Base-by-base conservation (phyloP, 2,888 invertebrate species). In the Oxyteleia sp. region DNA sequence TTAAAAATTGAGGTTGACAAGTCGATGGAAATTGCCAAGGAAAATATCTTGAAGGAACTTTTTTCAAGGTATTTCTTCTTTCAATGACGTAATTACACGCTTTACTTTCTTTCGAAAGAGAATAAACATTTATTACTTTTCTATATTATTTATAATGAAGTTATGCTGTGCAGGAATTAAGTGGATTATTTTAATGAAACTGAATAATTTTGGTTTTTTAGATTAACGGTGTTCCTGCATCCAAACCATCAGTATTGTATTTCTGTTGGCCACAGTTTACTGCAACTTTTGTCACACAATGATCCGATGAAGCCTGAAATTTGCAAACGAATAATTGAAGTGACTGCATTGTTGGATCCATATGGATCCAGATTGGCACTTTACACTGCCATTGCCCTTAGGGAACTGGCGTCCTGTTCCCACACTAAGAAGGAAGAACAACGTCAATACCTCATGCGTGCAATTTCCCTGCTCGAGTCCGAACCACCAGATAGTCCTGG, bases 211-310 rank as follows among this genome's bases (percentile, higher is more conserved):
- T n/a, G n/a, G n/a, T n/a, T n/a, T n/a, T 87, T 23, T n/a, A 93
- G 93, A 38, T 85, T 93, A 11, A 87, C 78, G 5, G 87, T 90
- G 11, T 84, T 98, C 87, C 94, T 98, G 71, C 98, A 98, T 93
- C 96, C 96, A 0, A 96, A 97, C 90, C 98, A 98, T 93, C 98
- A 97, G 91, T 97, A 97, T 87, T 94, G 97, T 85, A 97, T 97
- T 89, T 95, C 96, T 0, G 95, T 97, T 7, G 96, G 97, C 88
- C 98, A 98, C 93, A 96, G 97, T 0, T 93, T 98, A 29, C 94
- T 98, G 63, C 98, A 98, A 90, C 92, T 98, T 53, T 93, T 95
- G 57, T 94, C 95, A 41, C 94, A 95, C 1, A 94, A 95, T 63
- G 95, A 96, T 57, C 94, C 95, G 63, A 92, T 96, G 63, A 94